Evolutionary conservation across 1,140 invertebrate species (phyloP), one percentile per base, ranked within the genome.

Genomic region (Leptinotarsa undecemlineata): DNA sequence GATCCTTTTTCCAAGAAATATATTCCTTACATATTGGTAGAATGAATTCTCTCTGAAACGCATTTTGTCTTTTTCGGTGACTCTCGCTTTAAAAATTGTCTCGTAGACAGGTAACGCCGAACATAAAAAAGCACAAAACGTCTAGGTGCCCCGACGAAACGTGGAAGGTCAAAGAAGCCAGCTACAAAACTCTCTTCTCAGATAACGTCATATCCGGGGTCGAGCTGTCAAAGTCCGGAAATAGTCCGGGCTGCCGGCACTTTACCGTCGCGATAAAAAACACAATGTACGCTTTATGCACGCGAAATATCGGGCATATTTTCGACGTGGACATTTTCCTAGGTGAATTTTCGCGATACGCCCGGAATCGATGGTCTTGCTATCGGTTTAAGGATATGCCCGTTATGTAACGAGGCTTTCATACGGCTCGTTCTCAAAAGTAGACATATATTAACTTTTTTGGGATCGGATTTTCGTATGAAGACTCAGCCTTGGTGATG

Each of bases 141-240:
- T 33, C 33, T 33, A 33, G 33, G 33, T 33, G 51, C 51, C 15
- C 4, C n/a, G 51, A n/a, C 51, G 51, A 14, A 57, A 57, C 51
- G 51, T 57, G n/a, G n/a, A 14, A 57, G 51, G 51, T 57, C 51
- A 57, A 57, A 57, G 51, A 57, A 57, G 51, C 51, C 51, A 57
- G 51, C 51, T 33, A 33, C 33, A 33, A 33, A 33, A 33, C 60
- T 61, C 20, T 61, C 5, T 2, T 64, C 62, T 3, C 23, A 81
- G 82, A 84, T 84, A 84, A 84, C 81, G 82, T 84, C 82, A 82
- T 78, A 83, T 82, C 82, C 82, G 81, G 82, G 82, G 82, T 82
- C 81, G 82, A 81, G 79, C 80, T 82, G 82, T 83, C 82, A 84
- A 82, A 84, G 47, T 77, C 79, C 82, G 82, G 82, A 84, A 83